Base-by-base conservation (phyloP, 1,140 invertebrate species). In the Drosophila arawakana region DNA sequence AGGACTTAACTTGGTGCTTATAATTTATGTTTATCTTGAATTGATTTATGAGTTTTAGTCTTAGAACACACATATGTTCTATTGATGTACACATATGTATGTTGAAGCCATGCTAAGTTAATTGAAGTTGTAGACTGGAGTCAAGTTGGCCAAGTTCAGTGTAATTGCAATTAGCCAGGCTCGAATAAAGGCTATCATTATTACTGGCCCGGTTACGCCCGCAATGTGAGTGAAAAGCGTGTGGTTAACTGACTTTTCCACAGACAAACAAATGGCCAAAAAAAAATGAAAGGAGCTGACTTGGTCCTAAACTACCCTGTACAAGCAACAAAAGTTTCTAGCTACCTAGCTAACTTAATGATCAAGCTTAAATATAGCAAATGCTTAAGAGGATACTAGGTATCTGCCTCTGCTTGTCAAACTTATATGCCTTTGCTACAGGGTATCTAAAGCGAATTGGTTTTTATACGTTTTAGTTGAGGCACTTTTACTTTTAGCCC, bases 141-240 rank as follows among this genome's bases (percentile, higher is more conserved):
- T 30, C 25, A 30, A 11, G 59, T 39, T 73, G 61, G 70, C 76
- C 77, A 81, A 76, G 57, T 81, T 81, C 73, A 82, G 65, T 57
- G 73, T 67, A 52, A 21, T 41, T 47, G 80, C 80, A 83, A 83
- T 81, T 81, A 77, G 73, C 49, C 30, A 52, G 15, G 34, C 34
- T 54, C 18, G 41, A 41, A 52, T 62, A 55, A 46, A 59, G 13
- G 67, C 73, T 73, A 81, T 81, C 54, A 81, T 81, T 81, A 81
- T 55, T 30, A 30, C 25, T 30, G 69, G 63, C 68, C 41, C 18
- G 43, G 37, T 30, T 39, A 49, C 46, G 46, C 78, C 66, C 67
- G 61, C 57, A 54, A 54, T 37, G 50, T 13, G 21, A 54, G 44
- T 46, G 44, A 1, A 2, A n/a, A 54, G 30, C 34, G 34, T 54